phyloP scores from a whole-genome alignment of 2,888 invertebrate species.

The Agrotis exclamationis region DNA sequence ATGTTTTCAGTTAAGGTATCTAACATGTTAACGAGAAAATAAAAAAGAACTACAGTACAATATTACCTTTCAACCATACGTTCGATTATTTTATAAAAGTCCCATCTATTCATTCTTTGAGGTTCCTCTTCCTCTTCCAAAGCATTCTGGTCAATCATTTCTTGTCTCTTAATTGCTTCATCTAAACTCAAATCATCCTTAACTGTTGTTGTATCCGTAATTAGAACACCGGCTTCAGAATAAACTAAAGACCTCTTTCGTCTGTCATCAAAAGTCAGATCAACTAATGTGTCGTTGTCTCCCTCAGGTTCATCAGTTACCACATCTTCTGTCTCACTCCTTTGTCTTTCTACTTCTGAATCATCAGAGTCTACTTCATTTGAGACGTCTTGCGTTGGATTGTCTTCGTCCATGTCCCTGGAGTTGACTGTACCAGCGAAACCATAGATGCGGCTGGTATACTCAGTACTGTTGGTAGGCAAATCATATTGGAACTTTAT shows the following conservation, averaged over 20 bases:
- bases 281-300: constrained; percentile 82
- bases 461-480: constrained; percentile 92
- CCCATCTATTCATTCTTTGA: constrained; percentile 91
- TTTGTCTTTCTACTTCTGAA: constrained; percentile 59
- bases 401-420: constrained; percentile 81
- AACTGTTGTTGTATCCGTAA: constrained; percentile 65
- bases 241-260: constrained; percentile 79
- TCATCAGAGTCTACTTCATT: constrained; percentile 66
- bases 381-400: constrained; percentile 63
- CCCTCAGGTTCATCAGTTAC: constrained; percentile 64
- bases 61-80: constrained; percentile 91
- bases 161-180: constrained; percentile 88
- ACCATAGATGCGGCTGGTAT: constrained; percentile 89
- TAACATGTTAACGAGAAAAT: background rate
- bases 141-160: constrained; percentile 83
- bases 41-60: background rate
- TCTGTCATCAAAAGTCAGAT: constrained; percentile 84
- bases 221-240: constrained; percentile 80
- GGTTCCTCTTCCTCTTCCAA: constrained; percentile 77
- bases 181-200: constrained; percentile 80
- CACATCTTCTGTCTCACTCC: constrained; percentile 60
- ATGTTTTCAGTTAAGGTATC: background rate
- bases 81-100: constrained; percentile 92
- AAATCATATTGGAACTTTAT: constrained; percentile 93
- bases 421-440: constrained; percentile 82